phyloP scores from a whole-genome alignment of 1,140 invertebrate genomes.

The Cydia pomonella region DNA sequence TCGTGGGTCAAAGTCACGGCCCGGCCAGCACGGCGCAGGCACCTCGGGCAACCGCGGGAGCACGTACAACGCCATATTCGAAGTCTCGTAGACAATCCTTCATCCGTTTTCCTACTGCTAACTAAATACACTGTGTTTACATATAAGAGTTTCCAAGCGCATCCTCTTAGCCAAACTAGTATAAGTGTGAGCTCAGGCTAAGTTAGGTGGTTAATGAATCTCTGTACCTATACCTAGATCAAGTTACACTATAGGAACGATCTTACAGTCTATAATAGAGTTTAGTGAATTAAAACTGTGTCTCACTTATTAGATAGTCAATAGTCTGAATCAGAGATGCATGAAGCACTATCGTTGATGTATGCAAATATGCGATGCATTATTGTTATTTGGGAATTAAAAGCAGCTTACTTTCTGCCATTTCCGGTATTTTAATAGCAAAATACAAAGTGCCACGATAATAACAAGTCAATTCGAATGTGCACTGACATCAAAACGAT shows the following conservation, averaged over 20 bases:
- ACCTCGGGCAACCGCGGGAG: conserved; percentile 38
- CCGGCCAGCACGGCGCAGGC: background rate
- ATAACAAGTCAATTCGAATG: too few species aligned
- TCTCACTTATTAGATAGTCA: background rate
- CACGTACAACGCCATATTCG: conserved; percentile 27
- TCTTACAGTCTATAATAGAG: background rate
- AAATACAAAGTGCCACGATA: background rate
- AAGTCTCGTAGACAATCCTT: conserved; percentile 43
- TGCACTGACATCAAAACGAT: too few species aligned
- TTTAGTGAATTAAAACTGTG: background rate
- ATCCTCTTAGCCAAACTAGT: background rate
- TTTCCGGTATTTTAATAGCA: background rate
- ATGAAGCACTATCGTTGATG: background rate
- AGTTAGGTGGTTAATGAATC: background rate
- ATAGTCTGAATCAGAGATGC: background rate
- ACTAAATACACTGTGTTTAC: conserved; percentile 41
- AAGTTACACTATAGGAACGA: background rate
- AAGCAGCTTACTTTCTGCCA: background rate
- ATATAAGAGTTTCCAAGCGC: conserved; percentile 36
- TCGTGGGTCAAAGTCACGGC: conserved; percentile 32
- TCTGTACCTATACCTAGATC: too few species aligned
- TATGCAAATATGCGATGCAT: conserved; percentile 4
- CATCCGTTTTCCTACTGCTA: conserved; percentile 34
- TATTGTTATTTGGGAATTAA: background rate
- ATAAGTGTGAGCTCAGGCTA: background rate